A percentile compares a stretch with the other conserved stretches of the same genome.
phyloP scores from a whole-genome alignment of 2,797 vertebrate species.

The Notolabrus celidotus region DNA sequence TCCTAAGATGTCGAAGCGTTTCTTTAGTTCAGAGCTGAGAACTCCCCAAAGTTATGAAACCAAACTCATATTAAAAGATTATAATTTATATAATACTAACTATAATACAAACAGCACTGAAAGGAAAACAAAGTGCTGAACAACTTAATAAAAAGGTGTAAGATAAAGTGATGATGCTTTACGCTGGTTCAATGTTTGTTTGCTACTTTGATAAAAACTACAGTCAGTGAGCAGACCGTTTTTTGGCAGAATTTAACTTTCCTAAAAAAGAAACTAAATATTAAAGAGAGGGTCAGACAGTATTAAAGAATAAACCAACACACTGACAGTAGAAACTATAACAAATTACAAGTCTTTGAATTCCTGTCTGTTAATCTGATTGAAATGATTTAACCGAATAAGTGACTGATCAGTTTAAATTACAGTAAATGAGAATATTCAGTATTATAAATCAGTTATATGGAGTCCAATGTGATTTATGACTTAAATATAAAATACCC shows the following conservation, averaged over 20 bases:
- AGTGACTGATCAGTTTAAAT: neutral
- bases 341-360: too few species aligned
- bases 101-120: constrained; percentile 5
- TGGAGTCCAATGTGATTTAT: neutral
- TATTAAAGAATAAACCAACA: neutral
- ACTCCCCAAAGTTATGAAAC: neutral
- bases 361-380: too few species aligned
- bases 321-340: too few species aligned
- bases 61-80: constrained; percentile 3
- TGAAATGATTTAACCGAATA: neutral
- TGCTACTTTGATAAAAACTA: too few species aligned
- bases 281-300: neutral
- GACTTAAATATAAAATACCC: neutral
- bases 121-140: neutral
- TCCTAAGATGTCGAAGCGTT: neutral
- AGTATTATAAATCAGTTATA: too few species aligned
- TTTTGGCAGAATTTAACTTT: too few species aligned
- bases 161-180: too few species aligned
- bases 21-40: neutral
- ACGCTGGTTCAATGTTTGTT: too few species aligned
- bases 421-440: neutral
- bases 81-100: neutral
- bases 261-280: too few species aligned
- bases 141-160: neutral
- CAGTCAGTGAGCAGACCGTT: too few species aligned